Percentiles rank a stretch among this genome's conserved stretches.
Conservation (phyloP, 2,888 invertebrate species). For the Trichacis sp. region DNA sequence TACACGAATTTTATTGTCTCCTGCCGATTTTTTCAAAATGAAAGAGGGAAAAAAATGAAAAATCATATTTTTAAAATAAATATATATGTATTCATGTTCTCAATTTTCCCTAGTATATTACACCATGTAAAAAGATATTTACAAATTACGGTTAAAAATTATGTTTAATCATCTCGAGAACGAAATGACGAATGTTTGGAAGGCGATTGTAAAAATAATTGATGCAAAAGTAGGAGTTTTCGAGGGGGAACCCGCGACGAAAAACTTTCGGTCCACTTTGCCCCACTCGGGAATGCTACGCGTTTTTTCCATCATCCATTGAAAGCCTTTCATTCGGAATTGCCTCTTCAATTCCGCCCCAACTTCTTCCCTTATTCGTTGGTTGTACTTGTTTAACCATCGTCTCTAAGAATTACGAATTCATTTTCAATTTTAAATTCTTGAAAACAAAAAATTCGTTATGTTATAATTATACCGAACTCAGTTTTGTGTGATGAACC, state of each 20-base stretch:
- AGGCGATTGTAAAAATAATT: neutral
- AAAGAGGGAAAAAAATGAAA: neutral
- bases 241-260: constrained; percentile 40
- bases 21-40: too few species aligned
- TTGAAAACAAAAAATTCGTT: neutral
- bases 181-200: constrained; percentile 2
- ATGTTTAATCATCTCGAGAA: constrained; percentile 1
- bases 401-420: constrained; percentile 73
- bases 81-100: neutral
- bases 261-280: constrained; percentile 48
- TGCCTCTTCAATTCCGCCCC: constrained; percentile 81
- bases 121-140: neutral
- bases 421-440: neutral
- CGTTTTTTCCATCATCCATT: constrained; percentile 89
- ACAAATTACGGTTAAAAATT: neutral
- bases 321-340: constrained; percentile 78
- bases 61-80: neutral
- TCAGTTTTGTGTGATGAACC: too few species aligned
- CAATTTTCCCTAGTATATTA: neutral
- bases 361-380: constrained; percentile 77
- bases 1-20: too few species aligned
- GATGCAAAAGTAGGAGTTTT: constrained; percentile 22
- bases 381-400: constrained; percentile 86
- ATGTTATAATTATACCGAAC: too few species aligned
- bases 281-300: constrained; percentile 75